Evolutionary conservation across 1,140 invertebrate genomes (phyloP), one percentile per base, ranked within the genome.

Genomic region (Argopecten irradians): DNA sequence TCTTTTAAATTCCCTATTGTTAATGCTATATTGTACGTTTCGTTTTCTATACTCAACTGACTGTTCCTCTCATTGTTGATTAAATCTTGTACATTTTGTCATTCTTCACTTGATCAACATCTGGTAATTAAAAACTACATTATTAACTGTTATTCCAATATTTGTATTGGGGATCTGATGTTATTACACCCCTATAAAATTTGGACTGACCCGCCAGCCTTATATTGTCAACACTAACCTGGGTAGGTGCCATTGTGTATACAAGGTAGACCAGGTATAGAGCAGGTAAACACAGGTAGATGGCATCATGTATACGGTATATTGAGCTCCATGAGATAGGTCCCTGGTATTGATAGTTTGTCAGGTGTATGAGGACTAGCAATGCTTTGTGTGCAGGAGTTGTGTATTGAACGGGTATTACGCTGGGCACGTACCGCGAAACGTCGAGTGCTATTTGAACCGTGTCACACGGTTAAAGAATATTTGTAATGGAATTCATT

Each of bases 301-400:
- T 71, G 55, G 55, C n/a, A 71, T 71, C 55, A 71, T 71, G 55
- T 71, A 71, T 71, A 46, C n/a, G 55, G 55, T 71, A 71, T 71
- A 71, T 71, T 28, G 55, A 71, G 55, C 55, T 71, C 55, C 1
- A n/a, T n/a, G 8, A 71, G 55, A 71, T 71, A 71, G 55, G 28
- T 71, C 55, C 22, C 22, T 5, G 55, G 55, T 71, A 71, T 71
- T 71, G 22, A n/a, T 22, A 28, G 55, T 28, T 71, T n/a, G 55
- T 71, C 55, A 71, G 55, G 55, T 71, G 55, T 71, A 28, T 71
- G 22, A n/a, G n/a, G 55, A 71, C 55, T n/a, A 28, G 55, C 22
- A 8, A 46, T 8, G 19, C 43, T 46, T 71, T n/a, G 55, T 71
- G 55, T 71, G 55, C 55, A 71, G n/a, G 55, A 71, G n/a, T 28